Base-by-base conservation (phyloP, 2,113 vertebrate species). In the Phrynosoma platyrhinos region DNA sequence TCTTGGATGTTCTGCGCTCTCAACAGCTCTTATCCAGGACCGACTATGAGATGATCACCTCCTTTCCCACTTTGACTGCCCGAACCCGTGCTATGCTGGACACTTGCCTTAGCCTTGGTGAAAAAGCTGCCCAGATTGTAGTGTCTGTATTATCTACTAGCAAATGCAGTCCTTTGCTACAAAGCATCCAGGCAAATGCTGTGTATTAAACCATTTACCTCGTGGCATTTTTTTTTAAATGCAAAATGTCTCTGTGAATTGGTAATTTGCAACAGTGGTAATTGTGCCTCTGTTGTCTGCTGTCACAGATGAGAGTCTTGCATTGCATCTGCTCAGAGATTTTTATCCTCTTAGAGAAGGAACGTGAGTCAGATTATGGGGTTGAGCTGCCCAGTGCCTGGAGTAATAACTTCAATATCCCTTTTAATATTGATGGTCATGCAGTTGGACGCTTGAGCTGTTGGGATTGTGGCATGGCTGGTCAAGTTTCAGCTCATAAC, bases 1-100 rank as follows among this genome's bases (percentile, higher is more conserved):
- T 96, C 36, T 91, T 98, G 0, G 97, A 98, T 0, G 92, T 95
- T 55, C 91, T 98, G 20, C 95, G 95, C 53, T 94, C 97, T 0
- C 90, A 91, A 68, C 92, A 91, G 10, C 81, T 9, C 0, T 77
- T 98, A 76, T 96, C 95, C 10, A 94, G 92, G 2, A 55, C 55
- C 89, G 96, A 96, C n/a, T 97, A 97, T 0, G 97, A 98, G 75
- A 85, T 83, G 10, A 96, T 98, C 64, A 88, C 81, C 6, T 92
- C 96, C 0, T 27, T 76, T 3, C 90, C 95, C 27, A 98, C 97
- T 0, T 80, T 97, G 89, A 96, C 87, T 0, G 88, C 74, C 0
- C 95, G 95, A 1, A 89, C 95, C 0, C 94, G 97, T 52, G 96
- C 94, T 9, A 84, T 97, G 86, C 58, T 98, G 64, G 96, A 97